phyloP scores from a whole-genome alignment of 2,888 invertebrate genomes.

The Allacma fusca region DNA sequence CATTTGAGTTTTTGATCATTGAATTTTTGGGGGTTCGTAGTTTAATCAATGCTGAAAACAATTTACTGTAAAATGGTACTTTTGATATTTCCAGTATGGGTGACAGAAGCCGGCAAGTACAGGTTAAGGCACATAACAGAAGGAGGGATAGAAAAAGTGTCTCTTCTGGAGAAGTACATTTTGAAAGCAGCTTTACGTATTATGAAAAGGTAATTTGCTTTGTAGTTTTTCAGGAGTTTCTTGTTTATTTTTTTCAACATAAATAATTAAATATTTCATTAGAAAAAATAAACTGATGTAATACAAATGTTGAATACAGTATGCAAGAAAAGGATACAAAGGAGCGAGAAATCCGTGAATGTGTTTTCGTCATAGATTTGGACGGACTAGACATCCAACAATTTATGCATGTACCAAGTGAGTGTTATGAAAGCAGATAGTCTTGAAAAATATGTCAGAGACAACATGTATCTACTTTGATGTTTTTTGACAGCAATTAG shows the following conservation, averaged over 20 bases:
- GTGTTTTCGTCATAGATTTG: slow-evolving; percentile 2
- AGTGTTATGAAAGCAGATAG: background rate
- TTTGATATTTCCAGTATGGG: background rate
- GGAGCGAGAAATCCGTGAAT: background rate
- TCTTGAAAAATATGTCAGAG: no score
- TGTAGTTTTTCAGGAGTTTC: background rate
- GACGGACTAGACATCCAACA: slow-evolving; percentile 14
- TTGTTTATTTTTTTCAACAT: no score
- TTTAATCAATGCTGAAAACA: background rate
- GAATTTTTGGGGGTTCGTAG: background rate
- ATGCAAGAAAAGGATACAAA: slow-evolving; percentile 10
- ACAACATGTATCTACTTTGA: no score
- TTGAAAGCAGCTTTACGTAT: slow-evolving; percentile 1
- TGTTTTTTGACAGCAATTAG: background rate
- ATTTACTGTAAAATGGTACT: background rate
- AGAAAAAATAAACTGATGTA: slow-evolving; percentile 38
- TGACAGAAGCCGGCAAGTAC: slow-evolving; percentile 7
- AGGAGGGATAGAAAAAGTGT: background rate
- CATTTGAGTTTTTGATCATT: no score
- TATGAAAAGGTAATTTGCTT: background rate
- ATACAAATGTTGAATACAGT: background rate
- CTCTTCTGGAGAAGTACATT: slow-evolving; percentile 11
- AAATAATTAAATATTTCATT: background rate
- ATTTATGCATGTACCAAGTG: slow-evolving; percentile 20
- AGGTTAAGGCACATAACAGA: background rate